Evolutionary conservation across 2,888 invertebrate species (phyloP), one percentile per base, ranked within the genome.

Genomic region (Sericinus montela): DNA sequence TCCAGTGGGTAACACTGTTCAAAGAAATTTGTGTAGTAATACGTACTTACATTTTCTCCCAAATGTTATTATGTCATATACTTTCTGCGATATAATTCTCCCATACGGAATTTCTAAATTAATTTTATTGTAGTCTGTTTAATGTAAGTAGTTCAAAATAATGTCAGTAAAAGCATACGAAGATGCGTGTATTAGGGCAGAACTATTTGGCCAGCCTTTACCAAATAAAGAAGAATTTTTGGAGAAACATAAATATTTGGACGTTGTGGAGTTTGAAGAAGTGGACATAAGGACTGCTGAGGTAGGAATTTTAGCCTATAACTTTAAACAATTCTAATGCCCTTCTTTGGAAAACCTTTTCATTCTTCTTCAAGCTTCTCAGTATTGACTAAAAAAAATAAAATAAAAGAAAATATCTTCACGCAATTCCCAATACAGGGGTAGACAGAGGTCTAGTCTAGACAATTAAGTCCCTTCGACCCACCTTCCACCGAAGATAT

Each of bases 151-250:
- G 7, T 16, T 10, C 11, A 48, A 15, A 35, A 36, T 32, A 43
- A 92, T 92, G 92, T 88, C 91, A 11, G 89, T 92, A 69, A 91
- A 91, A 56, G 92, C 93, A 11, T 95, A 94, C 65, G 92, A 94
- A 75, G 92, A 94, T 71, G 95, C 94, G 51, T 94, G 95, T 65
- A 93, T 93, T 77, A 87, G 95, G 52, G 95, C 95, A 0, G 95
- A 95, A 72, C 79, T 95, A 42, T 89, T 95, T 57, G 95, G 95
- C 0, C 84, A 94, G 50, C 91, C 92, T 32, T 90, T 91, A 60
- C 95, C 95, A 0, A 89, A 91, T 58, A 90, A 91, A 68, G 92
- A 92, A 36, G 92, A 93, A 53, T 95, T 92, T 75, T 75, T 92
- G 66, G 87, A 83, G 59, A 90, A 89, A 66, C 84, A 91, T 58